Evolutionary conservation across 1,140 invertebrate species (phyloP).

Genomic region (Elysia chlorotica): DNA sequence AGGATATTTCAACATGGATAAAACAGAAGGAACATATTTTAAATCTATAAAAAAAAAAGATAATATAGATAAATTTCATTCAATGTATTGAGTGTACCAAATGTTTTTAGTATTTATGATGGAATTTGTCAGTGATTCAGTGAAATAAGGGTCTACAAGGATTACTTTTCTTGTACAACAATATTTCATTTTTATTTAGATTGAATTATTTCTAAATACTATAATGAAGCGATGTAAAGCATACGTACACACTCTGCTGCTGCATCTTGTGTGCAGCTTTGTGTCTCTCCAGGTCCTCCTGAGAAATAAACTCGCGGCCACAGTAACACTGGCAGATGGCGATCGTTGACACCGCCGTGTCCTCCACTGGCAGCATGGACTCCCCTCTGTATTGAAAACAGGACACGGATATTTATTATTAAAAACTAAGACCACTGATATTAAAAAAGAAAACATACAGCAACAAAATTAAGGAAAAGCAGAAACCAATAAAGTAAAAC

Average conservation of each 20-base stretch:
- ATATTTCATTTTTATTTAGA: too few relatives aligned
- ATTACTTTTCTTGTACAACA: too few relatives aligned
- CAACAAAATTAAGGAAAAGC: not conserved
- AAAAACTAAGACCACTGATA: not conserved
- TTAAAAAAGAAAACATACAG: not conserved
- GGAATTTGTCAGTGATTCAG: too few relatives aligned
- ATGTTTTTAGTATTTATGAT: too few relatives aligned
- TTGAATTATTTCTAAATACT: too few relatives aligned
- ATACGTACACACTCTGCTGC: not conserved
- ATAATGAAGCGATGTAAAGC: too few relatives aligned
- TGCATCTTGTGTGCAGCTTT: constrained; percentile 6
- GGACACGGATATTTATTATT: not conserved
- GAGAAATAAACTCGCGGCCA: constrained; percentile 15
- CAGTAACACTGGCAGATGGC: constrained; percentile 16
- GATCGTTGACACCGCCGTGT: not conserved
- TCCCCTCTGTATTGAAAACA: constrained; percentile 1
- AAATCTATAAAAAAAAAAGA: too few relatives aligned
- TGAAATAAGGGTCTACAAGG: too few relatives aligned
- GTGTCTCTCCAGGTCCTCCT: constrained; percentile 13
- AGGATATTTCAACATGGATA: too few relatives aligned
- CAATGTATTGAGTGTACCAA: too few relatives aligned
- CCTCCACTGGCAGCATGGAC: not conserved
- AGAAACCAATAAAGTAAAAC: not conserved
- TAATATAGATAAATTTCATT: too few relatives aligned
- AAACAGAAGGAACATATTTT: too few relatives aligned